Conservation (phyloP, 2,113 vertebrate genomes). For the Eulemur macaco region DNA sequence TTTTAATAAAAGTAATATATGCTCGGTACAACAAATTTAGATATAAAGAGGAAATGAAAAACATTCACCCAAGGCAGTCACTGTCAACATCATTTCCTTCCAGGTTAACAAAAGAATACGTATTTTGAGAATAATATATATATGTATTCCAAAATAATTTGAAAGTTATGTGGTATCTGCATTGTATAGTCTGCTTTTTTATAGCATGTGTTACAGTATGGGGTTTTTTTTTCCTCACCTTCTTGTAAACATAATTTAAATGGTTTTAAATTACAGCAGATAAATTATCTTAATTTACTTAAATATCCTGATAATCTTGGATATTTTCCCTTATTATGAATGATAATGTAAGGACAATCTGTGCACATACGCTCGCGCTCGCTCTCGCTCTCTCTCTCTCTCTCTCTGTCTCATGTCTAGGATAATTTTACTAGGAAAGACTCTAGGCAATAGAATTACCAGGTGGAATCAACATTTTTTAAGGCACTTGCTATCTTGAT, state of each 20-base stretch:
- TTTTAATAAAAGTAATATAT: background rate
- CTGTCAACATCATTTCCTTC: background rate
- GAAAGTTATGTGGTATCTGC: background rate
- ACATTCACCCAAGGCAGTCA: background rate
- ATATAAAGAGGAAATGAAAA: background rate
- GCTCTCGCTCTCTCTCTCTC: background rate
- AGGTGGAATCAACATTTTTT: background rate
- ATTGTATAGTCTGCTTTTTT: background rate
- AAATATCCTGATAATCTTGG: background rate
- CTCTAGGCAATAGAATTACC: background rate
- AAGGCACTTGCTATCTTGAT: background rate
- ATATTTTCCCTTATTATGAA: background rate
- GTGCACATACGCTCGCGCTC: too few species aligned
- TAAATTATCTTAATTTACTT: background rate
- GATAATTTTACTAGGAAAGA: background rate
- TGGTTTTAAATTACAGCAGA: background rate
- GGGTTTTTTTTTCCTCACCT: background rate
- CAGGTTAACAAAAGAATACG: background rate
- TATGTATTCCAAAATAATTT: background rate
- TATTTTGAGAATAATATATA: background rate
- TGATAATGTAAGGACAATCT: background rate
- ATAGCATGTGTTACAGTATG: background rate
- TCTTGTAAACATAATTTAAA: background rate
- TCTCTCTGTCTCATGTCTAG: background rate
- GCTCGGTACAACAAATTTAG: background rate